Evolutionary conservation across 1,140 invertebrate species (phyloP), one percentile per base, ranked within the genome.

Genomic region (Aphelinus certus): DNA sequence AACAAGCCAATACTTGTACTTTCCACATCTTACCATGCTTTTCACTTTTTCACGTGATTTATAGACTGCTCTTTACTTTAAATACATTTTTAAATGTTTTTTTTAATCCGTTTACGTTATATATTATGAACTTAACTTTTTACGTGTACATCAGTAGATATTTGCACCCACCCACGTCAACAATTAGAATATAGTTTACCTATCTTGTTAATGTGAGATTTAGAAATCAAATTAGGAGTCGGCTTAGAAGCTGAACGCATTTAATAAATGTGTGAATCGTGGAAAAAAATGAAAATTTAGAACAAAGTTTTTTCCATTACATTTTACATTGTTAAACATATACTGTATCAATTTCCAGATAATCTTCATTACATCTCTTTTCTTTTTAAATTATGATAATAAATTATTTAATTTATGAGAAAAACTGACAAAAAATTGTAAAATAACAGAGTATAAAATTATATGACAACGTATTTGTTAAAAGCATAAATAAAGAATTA

Each of bases 381-480:
- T 51, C 61, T 53, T 48, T 55, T 63, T 58, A 69, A 64, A 69
- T 68, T 47, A 67, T 73, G 57, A 56, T 53, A 65, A 63, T 66
- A 66, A 62, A 73, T 61, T 61, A 67, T 67, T 67, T 61, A 63
- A 69, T 46, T 55, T 55, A 45, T 3, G 26, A 56, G 55, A 64
- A 60, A 46, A 3, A 67, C 45, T 46, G 48, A n/a, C 9, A 53
- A 5, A 57, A 55, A 75, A 42, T 64, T 75, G 61, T 75, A 75
- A 70, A 68, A 74, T 74, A 69, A 74, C 51, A 69, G 53, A 68
- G 63, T 74, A 74, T 74, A 74, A 69, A 75, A 70, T 64, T 75
- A 64, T 75, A 75, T 43, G 42, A 64, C 5, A 48, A 71, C 62
- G 43, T 70, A 75, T 75, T 75, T 75, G 70, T 75, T 71, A 75